phyloP scores from a whole-genome alignment of 2,797 vertebrate genomes.

The Falco peregrinus region DNA sequence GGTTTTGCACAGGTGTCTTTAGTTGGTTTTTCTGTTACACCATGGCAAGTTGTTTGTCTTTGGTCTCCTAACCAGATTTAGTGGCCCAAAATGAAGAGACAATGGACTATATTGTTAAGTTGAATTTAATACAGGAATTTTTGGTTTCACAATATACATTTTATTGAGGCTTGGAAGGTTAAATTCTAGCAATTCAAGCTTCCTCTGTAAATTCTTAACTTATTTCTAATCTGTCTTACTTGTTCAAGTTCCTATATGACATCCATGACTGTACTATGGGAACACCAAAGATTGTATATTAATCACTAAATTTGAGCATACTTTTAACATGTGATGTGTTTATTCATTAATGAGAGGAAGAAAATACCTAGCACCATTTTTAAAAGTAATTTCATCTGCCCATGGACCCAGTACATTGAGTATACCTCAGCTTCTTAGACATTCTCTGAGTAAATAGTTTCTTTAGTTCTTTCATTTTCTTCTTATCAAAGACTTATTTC shows the following conservation, averaged over 20 bases:
- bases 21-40: neutral
- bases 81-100: neutral
- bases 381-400: neutral
- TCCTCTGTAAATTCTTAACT: neutral
- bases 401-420: rapidly evolving
- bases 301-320: neutral
- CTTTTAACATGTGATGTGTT: neutral
- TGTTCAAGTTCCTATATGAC: neutral
- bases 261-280: neutral
- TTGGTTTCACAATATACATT: neutral
- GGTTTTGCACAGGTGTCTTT: neutral
- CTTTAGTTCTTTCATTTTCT: neutral
- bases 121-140: neutral
- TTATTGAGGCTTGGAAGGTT: neutral
- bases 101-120: neutral
- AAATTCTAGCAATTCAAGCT: neutral
- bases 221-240: neutral
- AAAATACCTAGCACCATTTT: neutral
- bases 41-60: neutral
- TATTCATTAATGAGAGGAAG: neutral
- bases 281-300: neutral
- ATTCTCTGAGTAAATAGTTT: neutral
- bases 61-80: neutral
- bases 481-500: neutral
- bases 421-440: neutral